A percentile compares a stretch with the other conserved stretches of the same genome.
Conservation (phyloP, 1,140 invertebrate species). For the Dinothrombium tinctorium region DNA sequence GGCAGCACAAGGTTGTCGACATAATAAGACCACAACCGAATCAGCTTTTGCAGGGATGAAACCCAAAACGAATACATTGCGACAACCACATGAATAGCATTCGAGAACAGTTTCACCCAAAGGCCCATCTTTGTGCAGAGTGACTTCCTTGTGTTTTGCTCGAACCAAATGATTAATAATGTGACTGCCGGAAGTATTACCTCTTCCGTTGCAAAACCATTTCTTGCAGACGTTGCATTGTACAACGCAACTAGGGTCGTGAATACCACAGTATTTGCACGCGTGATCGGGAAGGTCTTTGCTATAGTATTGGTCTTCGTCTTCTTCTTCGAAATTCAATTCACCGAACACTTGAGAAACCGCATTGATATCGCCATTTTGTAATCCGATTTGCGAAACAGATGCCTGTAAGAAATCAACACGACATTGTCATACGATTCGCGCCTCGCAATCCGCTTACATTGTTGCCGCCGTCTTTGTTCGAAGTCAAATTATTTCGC, state of each 20-base stretch:
- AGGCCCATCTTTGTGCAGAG: conserved; percentile 86
- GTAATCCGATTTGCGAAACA: neutral
- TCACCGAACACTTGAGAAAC: conserved; percentile 19
- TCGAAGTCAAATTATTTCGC: no score
- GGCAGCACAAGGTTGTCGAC: conserved; percentile 88
- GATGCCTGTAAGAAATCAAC: neutral
- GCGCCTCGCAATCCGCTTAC: no score
- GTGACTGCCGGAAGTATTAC: conserved; percentile 91
- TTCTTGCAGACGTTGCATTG: conserved; percentile 96
- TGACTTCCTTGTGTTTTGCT: conserved; percentile 96
- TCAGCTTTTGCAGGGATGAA: conserved; percentile 98
- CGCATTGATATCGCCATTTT: neutral
- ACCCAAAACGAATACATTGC: conserved; percentile 91
- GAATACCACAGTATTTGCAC: conserved; percentile 93
- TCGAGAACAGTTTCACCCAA: conserved; percentile 91
- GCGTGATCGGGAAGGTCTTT: conserved; percentile 77
- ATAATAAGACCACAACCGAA: conserved; percentile 92
- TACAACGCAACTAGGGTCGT: conserved; percentile 89
- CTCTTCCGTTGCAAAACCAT: conserved; percentile 98
- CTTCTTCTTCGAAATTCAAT: conserved; percentile 33
- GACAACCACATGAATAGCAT: conserved; percentile 93
- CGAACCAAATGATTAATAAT: conserved; percentile 95
- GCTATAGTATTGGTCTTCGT: conserved; percentile 68
- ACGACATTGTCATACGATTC: no score
- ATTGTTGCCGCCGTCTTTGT: neutral